phyloP scores from a whole-genome alignment of 2,888 invertebrate genomes.

The Deilephila porcellus region DNA sequence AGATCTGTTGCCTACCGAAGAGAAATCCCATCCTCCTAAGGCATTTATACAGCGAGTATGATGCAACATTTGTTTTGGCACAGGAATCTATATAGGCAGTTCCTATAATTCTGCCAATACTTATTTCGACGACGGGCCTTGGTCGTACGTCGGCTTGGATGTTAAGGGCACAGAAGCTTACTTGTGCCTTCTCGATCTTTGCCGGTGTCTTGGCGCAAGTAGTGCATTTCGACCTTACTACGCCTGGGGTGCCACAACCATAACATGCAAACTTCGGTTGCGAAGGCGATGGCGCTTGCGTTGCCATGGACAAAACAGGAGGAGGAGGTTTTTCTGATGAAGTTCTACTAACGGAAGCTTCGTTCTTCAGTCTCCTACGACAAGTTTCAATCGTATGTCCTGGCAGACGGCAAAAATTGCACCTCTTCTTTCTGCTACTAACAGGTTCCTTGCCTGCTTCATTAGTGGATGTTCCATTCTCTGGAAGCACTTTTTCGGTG shows the following conservation, averaged over 20 bases:
- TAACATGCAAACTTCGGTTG: constrained; percentile 35
- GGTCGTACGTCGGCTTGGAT: constrained; percentile 27
- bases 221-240: too few species aligned
- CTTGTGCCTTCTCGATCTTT: constrained; percentile 24
- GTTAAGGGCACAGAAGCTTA: constrained; percentile 34
- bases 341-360: not conserved
- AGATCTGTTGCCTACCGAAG: not conserved
- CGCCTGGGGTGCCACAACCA: too few species aligned
- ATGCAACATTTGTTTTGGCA: constrained; percentile 36
- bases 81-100: constrained; percentile 35
- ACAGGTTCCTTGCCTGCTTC: not conserved
- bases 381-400: too few species aligned
- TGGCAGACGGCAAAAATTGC: not conserved
- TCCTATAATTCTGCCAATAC: constrained; percentile 33
- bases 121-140: constrained; percentile 37
- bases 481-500: not conserved
- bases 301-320: constrained; percentile 9
- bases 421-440: not conserved
- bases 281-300: constrained; percentile 38
- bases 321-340: not conserved
- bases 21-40: constrained; percentile 24
- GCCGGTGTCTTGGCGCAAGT: not conserved
- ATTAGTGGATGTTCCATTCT: not conserved
- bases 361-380: too few species aligned
- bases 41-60: constrained; percentile 33